Conservation (phyloP, 2,797 vertebrate genomes). For the Denticeps clupeoides region DNA sequence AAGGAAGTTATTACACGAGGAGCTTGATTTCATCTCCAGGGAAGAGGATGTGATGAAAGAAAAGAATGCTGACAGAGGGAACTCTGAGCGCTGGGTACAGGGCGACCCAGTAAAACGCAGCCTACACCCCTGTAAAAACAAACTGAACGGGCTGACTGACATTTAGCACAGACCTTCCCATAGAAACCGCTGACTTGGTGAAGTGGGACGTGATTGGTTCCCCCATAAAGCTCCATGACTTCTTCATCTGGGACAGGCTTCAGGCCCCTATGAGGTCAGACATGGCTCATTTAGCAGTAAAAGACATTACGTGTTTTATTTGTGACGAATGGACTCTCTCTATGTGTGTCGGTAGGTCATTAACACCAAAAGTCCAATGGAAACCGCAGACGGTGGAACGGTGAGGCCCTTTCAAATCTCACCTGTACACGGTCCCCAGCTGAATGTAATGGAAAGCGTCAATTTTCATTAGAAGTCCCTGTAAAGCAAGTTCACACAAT, state of each 20-base stretch:
- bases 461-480: constrained; percentile 78
- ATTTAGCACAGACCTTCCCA: constrained; percentile 59
- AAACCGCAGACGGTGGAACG: no score
- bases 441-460: constrained; percentile 81
- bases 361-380: no score
- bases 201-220: constrained; percentile 68
- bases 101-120: not conserved
- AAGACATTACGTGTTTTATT: not conserved
- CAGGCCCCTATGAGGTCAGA: constrained; percentile 61
- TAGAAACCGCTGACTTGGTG: constrained; percentile 76
- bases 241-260: constrained; percentile 68
- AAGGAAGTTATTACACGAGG: no score
- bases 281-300: not conserved
- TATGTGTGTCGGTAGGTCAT: no score
- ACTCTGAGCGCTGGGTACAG: no score
- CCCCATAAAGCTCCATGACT: constrained; percentile 62
- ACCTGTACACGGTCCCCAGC: constrained; percentile 72
- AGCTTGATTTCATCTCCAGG: no score
- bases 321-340: no score
- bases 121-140: not conserved
- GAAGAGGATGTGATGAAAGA: no score
- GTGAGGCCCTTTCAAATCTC: no score
- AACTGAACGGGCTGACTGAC: not conserved
- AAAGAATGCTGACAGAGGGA: no score
- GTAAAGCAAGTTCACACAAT: not conserved